Base-by-base conservation (phyloP, 1,140 invertebrate genomes). In the Maniola jurtina region DNA sequence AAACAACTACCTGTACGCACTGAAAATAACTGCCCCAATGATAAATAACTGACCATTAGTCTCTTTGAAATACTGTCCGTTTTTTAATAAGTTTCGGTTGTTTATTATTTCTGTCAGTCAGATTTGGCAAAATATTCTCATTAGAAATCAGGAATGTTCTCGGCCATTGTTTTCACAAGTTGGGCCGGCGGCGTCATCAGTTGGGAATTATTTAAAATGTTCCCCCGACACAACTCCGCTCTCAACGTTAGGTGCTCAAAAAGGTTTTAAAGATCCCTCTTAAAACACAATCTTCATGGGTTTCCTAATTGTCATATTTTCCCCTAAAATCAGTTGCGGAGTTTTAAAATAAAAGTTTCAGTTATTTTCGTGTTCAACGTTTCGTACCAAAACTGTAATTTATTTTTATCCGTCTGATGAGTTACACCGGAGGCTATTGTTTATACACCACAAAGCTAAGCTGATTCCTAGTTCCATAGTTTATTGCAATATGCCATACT, bases 81-180 rank as follows among this genome's bases (percentile, higher is more conserved):
- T 45, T 40, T 45, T 25, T 50, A 50, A 50, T 50, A 50, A 50
- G 16, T 25, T 50, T 16, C 6, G 34, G 52, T 55, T 55, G 52
- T 33, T 34, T 34, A 52, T 52, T 52, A 25, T 52, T 25, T 15
- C 48, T 52, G 48, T 52, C 48, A 15, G 48, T 52, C 14, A 16
- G 14, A 55, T 55, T 55, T 34, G 52, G 10, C 52, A 61, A 38
- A 60, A 59, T 60, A 14, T 66, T 56, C 84, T 88, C 85, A 85
- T 86, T 88, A 88, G 77, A 82, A 86, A 88, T 88, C 81, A 77
- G 75, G 64, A 77, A 85, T 82, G 81, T 82, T 80, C 75, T 78
- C 73, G 77, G 72, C 66, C 80, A 84, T 85, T 84, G 81, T 85
- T 83, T 73, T 75, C 67, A 48, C 64, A 80, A 83, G 79, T 84